Conservation (phyloP, 2,888 invertebrate genomes). For the Hedya salicella region DNA sequence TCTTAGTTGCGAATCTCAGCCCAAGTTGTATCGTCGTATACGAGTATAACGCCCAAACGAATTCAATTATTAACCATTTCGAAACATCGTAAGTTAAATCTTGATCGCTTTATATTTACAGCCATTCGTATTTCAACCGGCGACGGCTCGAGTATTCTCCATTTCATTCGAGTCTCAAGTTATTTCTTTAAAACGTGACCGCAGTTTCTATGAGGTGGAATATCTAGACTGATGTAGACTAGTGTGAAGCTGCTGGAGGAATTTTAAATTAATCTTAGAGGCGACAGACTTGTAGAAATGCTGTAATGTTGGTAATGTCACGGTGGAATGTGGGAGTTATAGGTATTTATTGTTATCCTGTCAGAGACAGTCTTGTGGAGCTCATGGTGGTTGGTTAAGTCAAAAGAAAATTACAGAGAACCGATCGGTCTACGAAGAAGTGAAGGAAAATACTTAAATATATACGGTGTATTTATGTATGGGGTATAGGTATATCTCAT, state of each 20-base stretch:
- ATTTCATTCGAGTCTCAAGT: slow-evolving; percentile 52
- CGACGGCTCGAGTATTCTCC: slow-evolving; percentile 56
- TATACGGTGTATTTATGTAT: no score
- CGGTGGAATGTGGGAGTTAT: slow-evolving; percentile 8
- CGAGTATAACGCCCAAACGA: no score
- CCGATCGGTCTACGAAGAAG: no score
- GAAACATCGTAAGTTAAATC: slow-evolving; percentile 24
- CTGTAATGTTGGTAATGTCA: slow-evolving; percentile 20
- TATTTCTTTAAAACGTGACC: slow-evolving; percentile 66
- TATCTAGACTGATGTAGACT: slow-evolving; percentile 43
- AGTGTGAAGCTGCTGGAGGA: slow-evolving; percentile 32
- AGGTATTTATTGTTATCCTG: neutral
- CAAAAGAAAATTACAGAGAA: no score
- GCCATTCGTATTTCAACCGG: slow-evolving; percentile 40
- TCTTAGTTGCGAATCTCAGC: no score
- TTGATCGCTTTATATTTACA: slow-evolving; percentile 40
- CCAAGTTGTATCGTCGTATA: no score
- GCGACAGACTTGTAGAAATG: slow-evolving; percentile 26
- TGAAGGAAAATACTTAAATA: no score
- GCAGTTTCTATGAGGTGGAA: slow-evolving; percentile 52
- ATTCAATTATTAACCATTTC: slow-evolving; percentile 26
- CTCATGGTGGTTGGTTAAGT: no score
- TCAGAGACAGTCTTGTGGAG: no score
- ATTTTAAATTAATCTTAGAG: slow-evolving; percentile 42
- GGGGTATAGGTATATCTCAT: no score